Evolutionary conservation across 1,140 invertebrate species (phyloP), one percentile per base, ranked within the genome.

Genomic region (Reticulitermes speratus): DNA sequence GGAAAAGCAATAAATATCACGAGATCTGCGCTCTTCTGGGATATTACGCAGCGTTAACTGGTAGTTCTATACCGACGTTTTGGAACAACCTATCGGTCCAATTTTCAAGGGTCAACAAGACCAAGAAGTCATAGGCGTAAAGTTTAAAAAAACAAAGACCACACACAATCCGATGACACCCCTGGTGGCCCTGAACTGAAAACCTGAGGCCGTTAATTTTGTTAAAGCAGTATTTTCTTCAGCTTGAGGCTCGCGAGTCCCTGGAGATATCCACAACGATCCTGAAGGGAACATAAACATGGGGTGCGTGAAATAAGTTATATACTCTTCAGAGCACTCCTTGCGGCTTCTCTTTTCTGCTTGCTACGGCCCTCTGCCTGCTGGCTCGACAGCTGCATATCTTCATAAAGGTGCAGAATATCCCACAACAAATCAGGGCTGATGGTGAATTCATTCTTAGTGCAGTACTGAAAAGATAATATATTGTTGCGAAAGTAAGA

Each of bases 161-260:
- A 16, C 45, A 55, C 16, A 55, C 14, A 55, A 0, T 55, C 65
- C 14, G 65, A 25, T 2, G 65, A 75, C n/a, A 75, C 25, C 65
- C 65, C 65, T 75, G 65, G 65, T 30, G 19, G 52, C n/a, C 2
- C 3, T 75, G 65, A 25, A 75, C 25, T 30, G 25, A 6, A 30
- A 9, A 75, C 30, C 9, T 11, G 65, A 30, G 65, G 9, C n/a
- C 25, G n/a, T 75, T 75, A 30, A 75, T 75, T 75, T 30, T 75
- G 65, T 75, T 75, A 75, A 75, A 75, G n/a, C 65, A 75, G 65
- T 30, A 30, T 75, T 21, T 75, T 55, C 38, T 75, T 75, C 65
- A 75, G 65, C 65, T n/a, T 75, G n/a, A 14, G 65, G 65, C 65
- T 30, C 65, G 65, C n/a, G 65, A 30, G 25, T 30, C 65, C 25